phyloP scores from a whole-genome alignment of 2,888 invertebrate genomes.

The Amblyjoppa fuscipennis region DNA sequence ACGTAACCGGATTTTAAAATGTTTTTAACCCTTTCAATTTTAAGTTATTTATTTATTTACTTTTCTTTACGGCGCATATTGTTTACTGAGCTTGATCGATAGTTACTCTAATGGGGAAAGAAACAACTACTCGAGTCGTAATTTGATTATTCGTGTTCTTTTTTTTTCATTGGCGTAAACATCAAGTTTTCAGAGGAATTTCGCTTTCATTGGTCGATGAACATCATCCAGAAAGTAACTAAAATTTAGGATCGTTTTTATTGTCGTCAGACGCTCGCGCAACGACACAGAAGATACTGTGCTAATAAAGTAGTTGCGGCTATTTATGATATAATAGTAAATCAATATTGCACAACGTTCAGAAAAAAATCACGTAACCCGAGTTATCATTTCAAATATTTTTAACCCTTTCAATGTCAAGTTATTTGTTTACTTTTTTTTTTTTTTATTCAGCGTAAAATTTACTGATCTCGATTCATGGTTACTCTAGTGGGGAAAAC shows the following conservation, averaged over 20 bases:
- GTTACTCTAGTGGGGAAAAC: background rate
- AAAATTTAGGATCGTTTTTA: no score
- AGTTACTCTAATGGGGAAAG: background rate
- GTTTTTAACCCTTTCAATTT: no score
- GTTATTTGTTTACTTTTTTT: background rate
- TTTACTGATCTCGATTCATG: background rate
- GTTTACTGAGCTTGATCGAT: no score
- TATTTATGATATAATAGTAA: no score
- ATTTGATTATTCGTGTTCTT: constrained; percentile 27
- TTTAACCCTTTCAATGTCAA: no score
- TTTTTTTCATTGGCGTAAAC: background rate
- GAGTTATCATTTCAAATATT: background rate
- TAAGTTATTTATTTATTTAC: no score
- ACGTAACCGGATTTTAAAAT: no score
- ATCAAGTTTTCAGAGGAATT: background rate
- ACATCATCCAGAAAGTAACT: no score
- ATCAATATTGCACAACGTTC: background rate
- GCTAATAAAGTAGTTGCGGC: no score
- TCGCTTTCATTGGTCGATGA: no score
- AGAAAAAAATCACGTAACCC: background rate
- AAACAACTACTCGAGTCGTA: constrained; percentile 4
- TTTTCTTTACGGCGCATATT: background rate
- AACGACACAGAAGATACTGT: no score
- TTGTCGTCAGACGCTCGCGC: no score
- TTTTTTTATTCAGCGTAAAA: background rate